A percentile compares a stretch with the other conserved stretches of the same genome.
These are phyloP conservation scores for Schrankia costaestrigalis DNA, from an alignment of 2,888 invertebrate genomes.

Conservation along the genomic window DNA sequence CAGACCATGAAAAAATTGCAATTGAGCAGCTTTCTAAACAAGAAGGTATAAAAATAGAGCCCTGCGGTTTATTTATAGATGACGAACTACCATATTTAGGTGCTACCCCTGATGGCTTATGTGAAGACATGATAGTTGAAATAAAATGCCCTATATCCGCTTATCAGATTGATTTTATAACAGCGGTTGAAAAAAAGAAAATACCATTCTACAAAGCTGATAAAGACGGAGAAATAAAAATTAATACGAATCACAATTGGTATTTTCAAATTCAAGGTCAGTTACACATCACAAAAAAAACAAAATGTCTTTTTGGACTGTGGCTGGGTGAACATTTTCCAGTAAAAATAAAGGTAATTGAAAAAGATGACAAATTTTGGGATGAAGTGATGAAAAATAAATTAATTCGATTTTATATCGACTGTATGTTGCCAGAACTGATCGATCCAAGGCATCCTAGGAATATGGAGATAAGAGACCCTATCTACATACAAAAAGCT, in stretches of 20 bases:
- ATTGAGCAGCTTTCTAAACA: not conserved
- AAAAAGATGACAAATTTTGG: not conserved
- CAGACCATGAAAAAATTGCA: not conserved
- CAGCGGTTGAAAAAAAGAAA: not conserved
- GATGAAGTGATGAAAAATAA: not conserved
- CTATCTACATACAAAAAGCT: no score
- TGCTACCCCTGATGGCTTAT: constrained; percentile 3
- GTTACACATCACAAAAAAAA: not conserved
- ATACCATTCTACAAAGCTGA: not conserved
- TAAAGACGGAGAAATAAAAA: not conserved
- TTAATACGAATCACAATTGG: not conserved
- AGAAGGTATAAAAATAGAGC: not conserved
- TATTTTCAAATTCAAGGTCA: constrained; percentile 1
- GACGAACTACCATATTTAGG: not conserved
- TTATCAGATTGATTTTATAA: no score
- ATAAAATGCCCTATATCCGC: constrained; percentile 4
- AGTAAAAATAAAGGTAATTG: no score
- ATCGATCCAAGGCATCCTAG: not conserved
- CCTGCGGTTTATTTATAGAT: constrained; percentile 3
- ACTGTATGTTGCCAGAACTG: not conserved
- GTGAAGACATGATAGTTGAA: constrained; percentile 2
- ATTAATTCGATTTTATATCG: not conserved
- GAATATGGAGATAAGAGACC: not conserved
- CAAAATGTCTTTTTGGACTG: not conserved
- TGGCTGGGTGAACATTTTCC: not conserved